Evolutionary conservation across 2,888 invertebrate genomes (phyloP).

Genomic region (Graphium colonna): DNA sequence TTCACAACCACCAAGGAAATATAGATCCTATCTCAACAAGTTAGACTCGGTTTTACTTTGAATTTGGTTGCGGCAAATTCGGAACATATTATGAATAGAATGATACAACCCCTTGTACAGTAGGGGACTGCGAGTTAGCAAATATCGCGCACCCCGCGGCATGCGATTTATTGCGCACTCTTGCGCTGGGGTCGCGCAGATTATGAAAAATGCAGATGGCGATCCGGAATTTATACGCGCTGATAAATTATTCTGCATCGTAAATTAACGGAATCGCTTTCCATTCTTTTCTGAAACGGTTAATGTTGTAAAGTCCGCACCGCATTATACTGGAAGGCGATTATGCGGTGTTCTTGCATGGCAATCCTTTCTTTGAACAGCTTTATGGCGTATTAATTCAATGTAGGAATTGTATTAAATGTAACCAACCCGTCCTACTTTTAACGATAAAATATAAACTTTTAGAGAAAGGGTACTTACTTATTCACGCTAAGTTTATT

Average conservation of each 20-base stretch:
- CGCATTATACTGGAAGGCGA: too few species aligned
- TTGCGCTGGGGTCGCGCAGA: constrained; percentile 47
- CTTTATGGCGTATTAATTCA: too few species aligned
- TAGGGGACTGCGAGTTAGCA: constrained; percentile 59
- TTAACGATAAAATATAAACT: too few species aligned
- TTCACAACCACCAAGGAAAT: constrained; percentile 30
- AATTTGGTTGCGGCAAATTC: constrained; percentile 45
- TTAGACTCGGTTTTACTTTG: constrained; percentile 41
- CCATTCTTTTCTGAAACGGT: constrained; percentile 18
- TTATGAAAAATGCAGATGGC: constrained; percentile 58
- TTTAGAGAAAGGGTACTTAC: too few species aligned
- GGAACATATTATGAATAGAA: constrained; percentile 65
- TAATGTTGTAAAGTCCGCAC: constrained; percentile 20
- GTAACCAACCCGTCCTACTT: too few species aligned
- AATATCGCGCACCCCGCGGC: constrained; percentile 64
- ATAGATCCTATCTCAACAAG: too few species aligned
- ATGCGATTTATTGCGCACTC: constrained; percentile 66
- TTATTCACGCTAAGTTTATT: too few species aligned
- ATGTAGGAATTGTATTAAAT: too few species aligned
- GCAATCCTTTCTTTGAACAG: too few species aligned
- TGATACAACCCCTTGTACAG: constrained; percentile 52
- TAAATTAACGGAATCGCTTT: constrained; percentile 22
- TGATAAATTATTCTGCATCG: constrained; percentile 40
- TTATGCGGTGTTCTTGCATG: too few species aligned
- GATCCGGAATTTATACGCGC: constrained; percentile 38